These are phyloP conservation scores for pig (Sus scrofa) DNA, from an alignment of 2,113 vertebrate species.

Conservation along the genomic window DNA sequence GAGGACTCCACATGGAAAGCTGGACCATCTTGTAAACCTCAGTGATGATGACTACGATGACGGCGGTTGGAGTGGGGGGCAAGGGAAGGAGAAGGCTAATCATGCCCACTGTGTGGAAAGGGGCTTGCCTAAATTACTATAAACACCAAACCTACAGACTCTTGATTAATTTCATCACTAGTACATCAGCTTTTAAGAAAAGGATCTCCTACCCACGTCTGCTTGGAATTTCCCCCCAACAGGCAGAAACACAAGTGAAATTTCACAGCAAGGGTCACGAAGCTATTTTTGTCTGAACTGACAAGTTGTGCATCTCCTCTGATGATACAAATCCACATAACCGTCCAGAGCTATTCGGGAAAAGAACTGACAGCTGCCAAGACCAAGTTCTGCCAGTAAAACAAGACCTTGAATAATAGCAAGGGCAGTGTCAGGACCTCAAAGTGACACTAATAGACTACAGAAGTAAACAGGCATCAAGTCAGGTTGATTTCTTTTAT, in stretches of 20 bases:
- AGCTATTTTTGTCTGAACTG: constrained; percentile 39
- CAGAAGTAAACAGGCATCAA: background rate
- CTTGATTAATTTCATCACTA: background rate
- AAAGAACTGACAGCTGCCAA: constrained; percentile 24
- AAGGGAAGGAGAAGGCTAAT: background rate
- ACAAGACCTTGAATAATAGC: constrained; percentile 20
- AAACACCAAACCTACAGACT: background rate
- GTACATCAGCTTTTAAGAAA: background rate
- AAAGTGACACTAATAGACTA: background rate
- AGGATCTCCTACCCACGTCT: background rate
- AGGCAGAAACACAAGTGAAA: constrained; percentile 34
- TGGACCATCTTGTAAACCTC: background rate
- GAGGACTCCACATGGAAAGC: background rate
- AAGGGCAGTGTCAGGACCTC: constrained; percentile 18
- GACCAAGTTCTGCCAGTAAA: constrained; percentile 22
- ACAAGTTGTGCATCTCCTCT: background rate
- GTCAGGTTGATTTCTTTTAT: background rate
- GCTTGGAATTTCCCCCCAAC: background rate
- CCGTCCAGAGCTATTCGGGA: constrained; percentile 33
- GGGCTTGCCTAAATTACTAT: background rate
- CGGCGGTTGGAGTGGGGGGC: accelerated
- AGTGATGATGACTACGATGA: background rate
- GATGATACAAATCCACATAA: background rate
- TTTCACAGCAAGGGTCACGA: constrained; percentile 35
- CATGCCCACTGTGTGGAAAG: background rate